phyloP scores from a whole-genome alignment of 2,797 vertebrate species.

The Periparus ater region DNA sequence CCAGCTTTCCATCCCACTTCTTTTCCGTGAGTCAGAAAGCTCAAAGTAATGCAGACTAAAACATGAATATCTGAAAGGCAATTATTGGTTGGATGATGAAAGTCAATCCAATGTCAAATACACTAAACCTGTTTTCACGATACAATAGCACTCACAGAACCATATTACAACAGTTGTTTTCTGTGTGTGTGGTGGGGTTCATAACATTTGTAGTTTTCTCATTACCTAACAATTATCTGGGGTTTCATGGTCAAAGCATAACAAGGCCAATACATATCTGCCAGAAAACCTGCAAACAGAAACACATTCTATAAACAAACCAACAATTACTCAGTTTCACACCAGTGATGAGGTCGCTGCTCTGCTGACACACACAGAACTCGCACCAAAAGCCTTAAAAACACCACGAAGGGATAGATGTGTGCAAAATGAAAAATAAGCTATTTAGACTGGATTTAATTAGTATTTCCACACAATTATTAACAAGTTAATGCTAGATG shows the following conservation, averaged over 20 bases:
- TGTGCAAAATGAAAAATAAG: background rate
- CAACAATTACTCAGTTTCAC: background rate
- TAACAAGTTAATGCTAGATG: background rate
- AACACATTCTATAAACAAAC: background rate
- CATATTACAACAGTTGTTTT: fast-evolving
- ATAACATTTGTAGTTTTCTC: background rate
- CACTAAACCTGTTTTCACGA: background rate
- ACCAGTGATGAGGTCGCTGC: background rate
- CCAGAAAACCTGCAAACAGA: background rate
- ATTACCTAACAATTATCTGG: background rate
- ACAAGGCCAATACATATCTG: background rate
- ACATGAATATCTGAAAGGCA: background rate
- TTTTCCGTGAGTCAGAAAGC: background rate
- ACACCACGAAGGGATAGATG: background rate
- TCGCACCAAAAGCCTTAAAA: background rate
- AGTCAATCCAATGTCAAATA: background rate
- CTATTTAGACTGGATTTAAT: background rate
- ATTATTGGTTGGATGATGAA: background rate
- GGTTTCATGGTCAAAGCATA: background rate
- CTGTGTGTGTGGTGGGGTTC: background rate
- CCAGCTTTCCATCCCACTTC: background rate
- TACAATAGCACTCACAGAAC: background rate
- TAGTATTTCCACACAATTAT: background rate
- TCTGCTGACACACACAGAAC: constrained; percentile 28
- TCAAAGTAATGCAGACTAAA: background rate